Evolutionary conservation across 2,888 invertebrate species (phyloP).

Genomic region (Mesodorylaimus sp.): DNA sequence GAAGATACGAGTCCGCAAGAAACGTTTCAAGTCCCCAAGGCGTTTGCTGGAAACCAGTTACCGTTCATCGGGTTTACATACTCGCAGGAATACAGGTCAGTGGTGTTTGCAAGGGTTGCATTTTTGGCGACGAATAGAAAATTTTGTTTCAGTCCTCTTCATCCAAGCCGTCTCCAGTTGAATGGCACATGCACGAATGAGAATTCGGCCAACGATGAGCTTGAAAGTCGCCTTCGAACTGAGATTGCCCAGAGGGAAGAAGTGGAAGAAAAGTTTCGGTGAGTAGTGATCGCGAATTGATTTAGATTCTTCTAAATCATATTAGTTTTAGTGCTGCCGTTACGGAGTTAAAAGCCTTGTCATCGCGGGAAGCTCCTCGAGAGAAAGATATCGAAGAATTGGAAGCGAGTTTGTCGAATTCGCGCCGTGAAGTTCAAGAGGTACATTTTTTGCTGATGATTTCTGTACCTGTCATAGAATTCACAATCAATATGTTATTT

Average conservation of each 20-base stretch:
- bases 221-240: neutral
- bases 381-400: constrained; percentile 38
- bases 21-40: constrained; percentile 83
- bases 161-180: neutral
- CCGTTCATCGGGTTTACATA: constrained; percentile 98
- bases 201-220: neutral
- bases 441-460: constrained; percentile 14
- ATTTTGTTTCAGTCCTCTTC: neutral
- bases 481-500: too few species aligned
- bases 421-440: constrained; percentile 72
- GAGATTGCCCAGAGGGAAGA: neutral
- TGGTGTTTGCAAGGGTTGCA: neutral
- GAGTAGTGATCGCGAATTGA: neutral
- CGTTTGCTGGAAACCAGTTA: constrained; percentile 91
- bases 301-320: neutral
- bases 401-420: constrained; percentile 64
- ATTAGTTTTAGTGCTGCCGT: neutral
- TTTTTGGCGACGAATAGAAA: neutral
- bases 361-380: neutral
- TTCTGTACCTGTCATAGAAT: neutral
- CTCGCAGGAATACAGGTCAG: constrained; percentile 66
- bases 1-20: constrained; percentile 65
- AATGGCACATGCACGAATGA: neutral
- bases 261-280: constrained; percentile 4
- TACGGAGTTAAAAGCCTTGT: constrained; percentile 4